A percentile compares a stretch with the other conserved stretches of the same genome.
These are phyloP conservation scores for Drosophila yakuba DNA, from an alignment of 1,140 invertebrate genomes.

Conservation along the genomic window DNA sequence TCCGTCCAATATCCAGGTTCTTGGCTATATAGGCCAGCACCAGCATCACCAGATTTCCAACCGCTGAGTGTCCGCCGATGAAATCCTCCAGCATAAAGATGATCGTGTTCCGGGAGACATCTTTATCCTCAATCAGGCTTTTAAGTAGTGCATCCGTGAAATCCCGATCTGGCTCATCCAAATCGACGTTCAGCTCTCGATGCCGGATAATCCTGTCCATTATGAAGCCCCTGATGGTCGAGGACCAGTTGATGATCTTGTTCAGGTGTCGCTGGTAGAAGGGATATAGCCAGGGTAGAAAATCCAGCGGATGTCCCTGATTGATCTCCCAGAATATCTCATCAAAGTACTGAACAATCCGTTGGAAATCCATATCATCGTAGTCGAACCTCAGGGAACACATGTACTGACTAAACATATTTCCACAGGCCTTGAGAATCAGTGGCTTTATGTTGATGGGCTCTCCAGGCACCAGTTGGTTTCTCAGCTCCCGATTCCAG, in stretches of 20 bases:
- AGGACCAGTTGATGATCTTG: conserved; percentile 89
- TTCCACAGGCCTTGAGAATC: conserved; percentile 90
- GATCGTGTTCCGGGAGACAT: conserved; percentile 88
- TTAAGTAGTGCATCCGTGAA: conserved; percentile 91
- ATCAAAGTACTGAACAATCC: conserved; percentile 91
- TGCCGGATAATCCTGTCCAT: conserved; percentile 89
- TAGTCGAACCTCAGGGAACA: conserved; percentile 90
- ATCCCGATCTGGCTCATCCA: conserved; percentile 87
- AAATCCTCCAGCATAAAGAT: conserved; percentile 94
- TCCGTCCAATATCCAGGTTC: conserved; percentile 87
- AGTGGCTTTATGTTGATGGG: conserved; percentile 87
- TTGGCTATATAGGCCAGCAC: conserved; percentile 89
- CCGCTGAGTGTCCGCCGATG: conserved; percentile 93
- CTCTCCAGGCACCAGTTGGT: conserved; percentile 81
- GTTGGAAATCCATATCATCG: conserved; percentile 88
- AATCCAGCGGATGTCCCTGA: conserved; percentile 94
- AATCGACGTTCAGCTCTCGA: conserved; percentile 86
- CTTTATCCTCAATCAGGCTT: conserved; percentile 87
- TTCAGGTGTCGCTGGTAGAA: conserved; percentile 89
- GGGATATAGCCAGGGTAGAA: conserved; percentile 92
- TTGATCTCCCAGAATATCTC: conserved; percentile 96
- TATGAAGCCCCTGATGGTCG: conserved; percentile 90
- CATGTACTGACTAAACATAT: conserved; percentile 94
- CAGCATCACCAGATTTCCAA: conserved; percentile 93
- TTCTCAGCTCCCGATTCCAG: conserved; percentile 86